Evolutionary conservation across 2,113 vertebrate species (phyloP), one percentile per base, ranked within the genome.

Genomic region (Nothoprocta pentlandii): DNA sequence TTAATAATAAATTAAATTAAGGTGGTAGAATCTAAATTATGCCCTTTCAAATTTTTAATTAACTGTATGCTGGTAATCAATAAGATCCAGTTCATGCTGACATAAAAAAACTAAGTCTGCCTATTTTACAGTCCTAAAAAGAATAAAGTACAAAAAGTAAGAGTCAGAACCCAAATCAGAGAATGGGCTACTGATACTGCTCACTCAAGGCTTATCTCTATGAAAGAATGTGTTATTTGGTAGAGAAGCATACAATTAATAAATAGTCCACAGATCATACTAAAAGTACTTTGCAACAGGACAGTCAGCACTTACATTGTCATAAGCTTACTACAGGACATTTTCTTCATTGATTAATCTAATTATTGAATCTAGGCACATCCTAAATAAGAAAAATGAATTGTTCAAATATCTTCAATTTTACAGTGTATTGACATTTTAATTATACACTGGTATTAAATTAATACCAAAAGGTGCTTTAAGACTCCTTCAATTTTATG

Each of bases 351-450:
- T 94, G 93, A 92, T 86, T 85, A 89, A 90, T 80, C 39, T 2
- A 44, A 41, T 73, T 64, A 80, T 10, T 91, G 70, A 92, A 94
- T 85, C n/a, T 69, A 81, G 63, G 63, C 61, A 93, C 53, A 75
- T 64, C 32, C 51, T 73, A 70, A 54, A 87, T 80, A 58, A 85
- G 53, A 83, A 85, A 75, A 94, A 89, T 61, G 1, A 95, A 90
- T 91, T 80, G 90, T 91, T 95, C 56, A 84, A 88, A 16, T 84
- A 80, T 47, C 53, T 86, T 74, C 25, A 53, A 39, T 71, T 91
- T 70, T 93, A 93, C 9, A 70, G 70, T n/a, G 59, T 93, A 89
- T 90, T 96, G 93, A 71, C 74, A 77, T 87, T 94, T 92, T 85
- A 96, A 75, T 86, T 88, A 73, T 73, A 90, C 10, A 64, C 12